Evolutionary conservation across 1,140 invertebrate species (phyloP), one percentile per base, ranked within the genome.

Genomic region (Leptestheria dahalacensis): DNA sequence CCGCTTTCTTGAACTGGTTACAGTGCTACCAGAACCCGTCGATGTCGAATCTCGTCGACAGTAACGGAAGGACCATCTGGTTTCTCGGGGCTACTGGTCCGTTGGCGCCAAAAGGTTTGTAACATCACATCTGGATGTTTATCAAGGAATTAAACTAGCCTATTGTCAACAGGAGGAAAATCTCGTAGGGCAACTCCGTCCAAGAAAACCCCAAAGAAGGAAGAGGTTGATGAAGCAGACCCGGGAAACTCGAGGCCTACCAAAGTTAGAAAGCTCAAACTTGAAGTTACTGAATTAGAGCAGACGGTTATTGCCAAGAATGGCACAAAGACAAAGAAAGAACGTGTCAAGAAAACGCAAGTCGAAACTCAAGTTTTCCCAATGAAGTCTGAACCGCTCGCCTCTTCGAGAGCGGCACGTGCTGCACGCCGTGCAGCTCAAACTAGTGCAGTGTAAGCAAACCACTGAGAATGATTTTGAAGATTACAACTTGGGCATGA

Each of bases 31-130:
- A 69, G 48, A 64, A 71, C 28, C 60, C 65, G 25, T 64, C 61
- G 0, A 72, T 72, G 71, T 69, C 66, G n/a, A 71, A 69, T 55
- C 59, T 72, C 58, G 65, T 66, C 0, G 71, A 72, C 59, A 63
- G 66, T 52, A 69, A 72, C 59, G 64, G 64, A 28, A 65, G 71
- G 57, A 72, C 71, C 4, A 70, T 72, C 18, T 72, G 70, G 70
- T 72, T 68, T 54, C n/a, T 57, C 56, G 71, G 71, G 15, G 53
- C 66, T n/a, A 59, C 70, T 11, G 70, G 70, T 0, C 64, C 66
- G 9, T 50, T 72, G 60, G 62, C 61, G 28, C 70, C 70, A 1
- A 67, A 64, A 65, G 64, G 69, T 11, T 41, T 41, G 33, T 41
- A 9, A 41, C 15, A 9, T 9, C 6, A 41, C 33, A 18, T 25